Conservation (phyloP, 2,113 vertebrate species). For the Eleginops maclovinus region DNA sequence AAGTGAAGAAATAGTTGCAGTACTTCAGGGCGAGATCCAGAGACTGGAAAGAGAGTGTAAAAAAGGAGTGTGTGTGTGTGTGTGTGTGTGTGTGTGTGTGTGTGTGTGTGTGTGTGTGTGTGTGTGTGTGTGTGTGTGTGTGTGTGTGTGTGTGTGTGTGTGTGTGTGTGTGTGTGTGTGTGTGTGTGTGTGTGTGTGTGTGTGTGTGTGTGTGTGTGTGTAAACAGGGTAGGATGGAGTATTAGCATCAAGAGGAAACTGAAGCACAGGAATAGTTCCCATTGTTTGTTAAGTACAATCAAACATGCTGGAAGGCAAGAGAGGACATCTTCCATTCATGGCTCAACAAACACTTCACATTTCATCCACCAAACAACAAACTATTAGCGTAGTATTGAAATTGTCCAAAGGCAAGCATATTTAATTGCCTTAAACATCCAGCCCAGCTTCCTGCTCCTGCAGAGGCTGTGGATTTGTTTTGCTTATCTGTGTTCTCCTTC, state of each 20-base stretch:
- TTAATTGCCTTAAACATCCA: not conserved
- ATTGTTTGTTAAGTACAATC: conserved; percentile 53
- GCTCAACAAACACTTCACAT: conserved; percentile 9
- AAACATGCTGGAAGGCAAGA: conserved; percentile 43
- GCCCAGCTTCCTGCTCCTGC: conserved; percentile 2
- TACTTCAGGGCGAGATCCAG: conserved; percentile 96
- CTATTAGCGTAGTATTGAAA: conserved; percentile 12
- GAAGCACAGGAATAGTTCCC: conserved; percentile 33
- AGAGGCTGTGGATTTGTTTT: not conserved
- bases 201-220: too few species aligned
- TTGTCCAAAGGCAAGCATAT: conserved; percentile 17
- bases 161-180: too few species aligned
- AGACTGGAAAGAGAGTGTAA: conserved; percentile 83
- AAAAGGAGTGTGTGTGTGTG: conserved; percentile 7
- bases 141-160: not conserved
- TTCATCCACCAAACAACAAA: not conserved
- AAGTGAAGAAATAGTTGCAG: conserved; percentile 99
- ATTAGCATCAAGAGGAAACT: conserved; percentile 19
- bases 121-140: too few species aligned
- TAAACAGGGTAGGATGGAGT: not conserved
- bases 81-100: conserved; percentile 16
- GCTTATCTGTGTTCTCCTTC: conserved; percentile 12
- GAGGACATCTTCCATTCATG: conserved; percentile 31
- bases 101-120: too few species aligned
- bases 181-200: too few species aligned